Base-by-base conservation (phyloP, 1,140 invertebrate species). In the Babylonia areolata region DNA sequence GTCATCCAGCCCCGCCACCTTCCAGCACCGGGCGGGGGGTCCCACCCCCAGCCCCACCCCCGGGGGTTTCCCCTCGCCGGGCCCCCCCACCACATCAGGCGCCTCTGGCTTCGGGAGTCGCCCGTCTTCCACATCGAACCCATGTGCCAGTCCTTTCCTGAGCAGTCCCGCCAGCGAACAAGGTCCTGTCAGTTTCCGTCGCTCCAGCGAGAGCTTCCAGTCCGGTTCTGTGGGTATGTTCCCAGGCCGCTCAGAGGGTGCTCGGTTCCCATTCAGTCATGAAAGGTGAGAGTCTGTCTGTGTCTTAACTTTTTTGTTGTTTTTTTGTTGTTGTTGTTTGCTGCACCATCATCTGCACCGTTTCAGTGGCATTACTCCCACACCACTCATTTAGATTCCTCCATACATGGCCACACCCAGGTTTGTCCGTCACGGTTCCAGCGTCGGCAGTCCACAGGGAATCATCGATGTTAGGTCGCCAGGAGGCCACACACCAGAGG, bases 221-320 rank as follows among this genome's bases (percentile, higher is more conserved):
- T 79, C 87, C 87, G 84, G 64, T 33, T 80, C n/a, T 58, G 40
- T 40, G 11, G 77, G 28, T 77, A 58, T 80, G 80, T 88, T 83
- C 85, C 82, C 86, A 81, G 85, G 81, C 81, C 84, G 75, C 37
- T 85, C 86, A 51, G 80, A 73, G 58, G 69, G 58, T 39, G 81
- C 82, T 81, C 87, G 87, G 51, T 89, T 89, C 84, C 88, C 88
- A 3, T 90, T 89, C 87, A 87, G 89, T 23, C 87, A 87, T 46
- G 88, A 88, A 85, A 87, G 88, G 88, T 88, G 78, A 83, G 40
- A 39, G 9, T 58, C 23, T 77, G 3, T 12, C 46, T 12, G 46
- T 51, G 17, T 51, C 2, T 51, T 51, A 0, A 1, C 17, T 3
- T 51, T 3, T 51, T 51, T 51, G 9, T 51, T 0, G 9, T 51